Conservation (phyloP, 2,113 vertebrate species). For the crab-eating macaque (Macaca fascicularis) region DNA sequence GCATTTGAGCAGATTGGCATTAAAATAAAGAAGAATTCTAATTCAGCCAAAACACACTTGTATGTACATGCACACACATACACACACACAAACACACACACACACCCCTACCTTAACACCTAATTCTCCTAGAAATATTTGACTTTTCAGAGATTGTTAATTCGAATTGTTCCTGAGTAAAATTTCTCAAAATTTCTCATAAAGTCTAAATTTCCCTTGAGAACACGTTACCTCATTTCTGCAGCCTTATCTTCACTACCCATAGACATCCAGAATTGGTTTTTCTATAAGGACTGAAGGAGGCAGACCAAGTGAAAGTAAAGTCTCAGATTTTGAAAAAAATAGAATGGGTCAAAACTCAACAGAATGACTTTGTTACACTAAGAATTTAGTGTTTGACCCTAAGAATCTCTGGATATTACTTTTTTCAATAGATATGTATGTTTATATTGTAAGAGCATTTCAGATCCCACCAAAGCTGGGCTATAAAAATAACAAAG, state of each 20-base stretch:
- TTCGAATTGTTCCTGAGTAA: neutral
- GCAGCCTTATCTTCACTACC: neutral
- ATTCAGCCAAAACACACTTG: neutral
- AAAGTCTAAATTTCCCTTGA: constrained; percentile 11
- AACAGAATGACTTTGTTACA: constrained; percentile 9
- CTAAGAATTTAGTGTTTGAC: neutral
- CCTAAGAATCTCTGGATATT: neutral
- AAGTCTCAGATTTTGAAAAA: neutral
- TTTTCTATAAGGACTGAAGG: neutral
- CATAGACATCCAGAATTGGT: neutral
- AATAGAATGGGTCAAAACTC: neutral
- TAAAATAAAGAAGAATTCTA: neutral
- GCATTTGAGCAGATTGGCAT: neutral
- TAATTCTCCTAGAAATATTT: neutral
- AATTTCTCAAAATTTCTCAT: neutral
- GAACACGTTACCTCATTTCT: neutral
- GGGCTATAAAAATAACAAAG: neutral
- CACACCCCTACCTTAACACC: too few species aligned
- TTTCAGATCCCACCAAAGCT: neutral
- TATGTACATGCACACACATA: neutral
- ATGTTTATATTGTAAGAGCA: neutral
- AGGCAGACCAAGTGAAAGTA: neutral
- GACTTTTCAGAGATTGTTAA: neutral
- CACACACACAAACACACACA: neutral
- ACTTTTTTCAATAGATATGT: neutral